Evolutionary conservation across 2,888 invertebrate genomes (phyloP), one percentile per base, ranked within the genome.

Genomic region (Phanerotoma sp.): DNA sequence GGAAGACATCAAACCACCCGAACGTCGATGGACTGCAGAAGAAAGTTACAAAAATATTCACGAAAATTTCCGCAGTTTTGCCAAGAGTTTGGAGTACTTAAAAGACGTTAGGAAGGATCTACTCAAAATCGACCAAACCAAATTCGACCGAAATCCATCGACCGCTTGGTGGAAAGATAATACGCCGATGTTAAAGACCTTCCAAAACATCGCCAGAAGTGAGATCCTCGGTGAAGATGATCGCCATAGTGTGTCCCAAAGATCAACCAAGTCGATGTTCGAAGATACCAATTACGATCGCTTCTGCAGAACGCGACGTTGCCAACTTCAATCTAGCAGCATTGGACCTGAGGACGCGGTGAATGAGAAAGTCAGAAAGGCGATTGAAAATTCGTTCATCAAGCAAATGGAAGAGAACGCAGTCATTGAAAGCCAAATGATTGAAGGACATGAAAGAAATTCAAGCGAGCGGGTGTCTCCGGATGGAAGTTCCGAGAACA

Each of bases 321-420:
- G 58, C 21, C 38, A 38, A n/a, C 48, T 51, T 6, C 38, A 40
- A 13, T 16, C 16, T 3, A 38, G 32, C 5, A 54, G 11, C 7
- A 32, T 32, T 41, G 55, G 44, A 11, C 22, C 62, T 2, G 54
- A 67, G 33, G 65, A 69, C 22, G 47, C 58, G 10, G 62, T 70
- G 9, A 75, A 75, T 40, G 69, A 68, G 0, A 72, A 72, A 51
- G 72, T 77, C 1, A 64, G 75, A 5, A 70, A 70, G 48, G 71
- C 74, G 4, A 77, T 77, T 21, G 76, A 76, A 46, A 72, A 72
- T 51, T 74, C 75, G 0, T 77, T 77, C 37, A 70, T 73, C 28
- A 69, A 70, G 25, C 77, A 77, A 50, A 68, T 77, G 70, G 73
- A 74, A 38, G 74, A 75, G 44, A 70, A 65, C 32, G 68, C 69